phyloP scores from a whole-genome alignment of 1,140 invertebrate genomes.

The Hypothenemus hampei region DNA sequence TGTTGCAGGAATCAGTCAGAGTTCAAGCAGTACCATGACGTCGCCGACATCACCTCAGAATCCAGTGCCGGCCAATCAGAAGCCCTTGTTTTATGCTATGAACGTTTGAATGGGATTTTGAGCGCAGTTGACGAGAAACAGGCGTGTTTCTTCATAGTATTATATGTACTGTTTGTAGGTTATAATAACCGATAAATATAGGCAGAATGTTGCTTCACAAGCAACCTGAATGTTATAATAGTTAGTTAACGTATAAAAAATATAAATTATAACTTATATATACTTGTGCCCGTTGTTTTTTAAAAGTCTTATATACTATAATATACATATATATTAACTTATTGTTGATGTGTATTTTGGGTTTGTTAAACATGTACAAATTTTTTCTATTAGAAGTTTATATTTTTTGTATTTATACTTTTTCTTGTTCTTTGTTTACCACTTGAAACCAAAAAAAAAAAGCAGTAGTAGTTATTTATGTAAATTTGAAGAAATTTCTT shows the following conservation, averaged over 20 bases:
- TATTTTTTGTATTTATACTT: not conserved
- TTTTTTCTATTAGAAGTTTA: too few species aligned
- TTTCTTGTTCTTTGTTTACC: constrained; percentile 13
- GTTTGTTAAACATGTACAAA: not conserved
- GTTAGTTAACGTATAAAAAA: constrained; percentile 10
- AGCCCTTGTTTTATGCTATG: constrained; percentile 57
- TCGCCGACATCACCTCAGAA: constrained; percentile 47
- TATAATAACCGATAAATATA: constrained; percentile 24
- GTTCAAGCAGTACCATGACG: constrained; percentile 46
- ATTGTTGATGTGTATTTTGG: not conserved
- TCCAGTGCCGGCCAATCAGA: constrained; percentile 34
- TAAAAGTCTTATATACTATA: too few species aligned
- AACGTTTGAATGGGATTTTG: constrained; percentile 57
- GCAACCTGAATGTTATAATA: constrained; percentile 15
- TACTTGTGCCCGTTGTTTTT: constrained; percentile 28
- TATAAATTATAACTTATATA: constrained; percentile 15
- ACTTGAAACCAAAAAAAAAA: constrained; percentile 12
- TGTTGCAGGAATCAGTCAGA: constrained; percentile 29
- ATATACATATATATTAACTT: not conserved
- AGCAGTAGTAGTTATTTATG: too few species aligned
- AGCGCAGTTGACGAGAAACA: too few species aligned
- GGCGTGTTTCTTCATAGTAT: not conserved
- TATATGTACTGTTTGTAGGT: constrained; percentile 15
- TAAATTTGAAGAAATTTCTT: too few species aligned
- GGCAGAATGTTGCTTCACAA: constrained; percentile 25